phyloP scores from a whole-genome alignment of 2,888 invertebrate genomes.

The Orgyia antiqua region DNA sequence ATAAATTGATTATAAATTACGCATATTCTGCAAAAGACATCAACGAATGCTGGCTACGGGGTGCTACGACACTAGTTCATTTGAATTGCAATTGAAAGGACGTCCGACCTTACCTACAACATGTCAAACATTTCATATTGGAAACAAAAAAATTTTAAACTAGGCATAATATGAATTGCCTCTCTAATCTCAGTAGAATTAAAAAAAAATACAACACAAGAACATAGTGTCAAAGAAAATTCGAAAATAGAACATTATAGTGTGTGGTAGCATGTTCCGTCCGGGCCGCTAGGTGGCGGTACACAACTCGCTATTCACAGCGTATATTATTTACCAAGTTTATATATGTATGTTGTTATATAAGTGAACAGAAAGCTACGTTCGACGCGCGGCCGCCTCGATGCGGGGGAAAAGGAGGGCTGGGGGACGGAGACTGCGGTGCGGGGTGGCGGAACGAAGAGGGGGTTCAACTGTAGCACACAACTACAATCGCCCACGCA shows the following conservation, averaged over 20 bases:
- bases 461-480: slow-evolving; percentile 21
- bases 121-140: slow-evolving; percentile 16
- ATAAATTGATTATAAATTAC: slow-evolving; percentile 11
- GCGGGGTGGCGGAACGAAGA: slow-evolving; percentile 20
- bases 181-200: no score
- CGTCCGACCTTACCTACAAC: slow-evolving; percentile 10
- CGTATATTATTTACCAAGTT: slow-evolving; percentile 72
- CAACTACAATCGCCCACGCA: slow-evolving; percentile 38
- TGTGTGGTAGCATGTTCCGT: slow-evolving; percentile 49
- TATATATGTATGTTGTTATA: slow-evolving; percentile 71
- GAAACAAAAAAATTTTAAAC: slow-evolving; percentile 1
- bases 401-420: slow-evolving; percentile 9
- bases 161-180: no score
- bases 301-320: slow-evolving; percentile 70
- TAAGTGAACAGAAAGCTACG: slow-evolving; percentile 77
- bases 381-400: slow-evolving; percentile 31
- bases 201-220: no score
- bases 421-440: slow-evolving; percentile 23
- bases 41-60: slow-evolving; percentile 33
- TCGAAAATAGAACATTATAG: slow-evolving; percentile 48
- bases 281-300: slow-evolving; percentile 73
- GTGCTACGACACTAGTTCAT: slow-evolving; percentile 30
- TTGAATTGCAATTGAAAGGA: slow-evolving; percentile 24
- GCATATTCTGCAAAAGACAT: slow-evolving; percentile 39
- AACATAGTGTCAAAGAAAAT: slow-evolving; percentile 47